phyloP scores from a whole-genome alignment of 2,113 vertebrate genomes.

The Urocolius indicus region DNA sequence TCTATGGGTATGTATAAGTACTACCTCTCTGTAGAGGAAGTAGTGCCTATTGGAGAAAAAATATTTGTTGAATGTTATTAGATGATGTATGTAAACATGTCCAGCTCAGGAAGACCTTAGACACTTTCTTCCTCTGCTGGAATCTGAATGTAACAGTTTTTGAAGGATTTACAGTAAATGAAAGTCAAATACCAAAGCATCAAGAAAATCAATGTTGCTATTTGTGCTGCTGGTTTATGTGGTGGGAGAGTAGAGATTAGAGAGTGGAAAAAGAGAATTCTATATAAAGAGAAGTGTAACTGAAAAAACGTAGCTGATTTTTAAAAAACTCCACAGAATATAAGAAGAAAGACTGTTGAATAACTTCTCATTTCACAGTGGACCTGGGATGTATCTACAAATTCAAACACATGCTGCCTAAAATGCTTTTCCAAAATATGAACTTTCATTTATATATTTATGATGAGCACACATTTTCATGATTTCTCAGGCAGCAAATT shows the following conservation, averaged over 20 bases:
- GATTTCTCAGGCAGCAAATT: slow-evolving; percentile 28
- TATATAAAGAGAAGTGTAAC: neutral
- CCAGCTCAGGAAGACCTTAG: neutral
- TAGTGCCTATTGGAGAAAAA: neutral
- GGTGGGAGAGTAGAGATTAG: neutral
- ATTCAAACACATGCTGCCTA: neutral
- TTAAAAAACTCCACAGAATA: neutral
- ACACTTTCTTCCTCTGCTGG: neutral
- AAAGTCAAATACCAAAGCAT: neutral
- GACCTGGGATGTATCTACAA: neutral
- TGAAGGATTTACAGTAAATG: neutral
- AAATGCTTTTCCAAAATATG: neutral
- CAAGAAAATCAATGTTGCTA: neutral
- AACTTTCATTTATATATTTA: neutral
- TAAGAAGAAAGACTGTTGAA: neutral
- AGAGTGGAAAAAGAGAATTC: neutral
- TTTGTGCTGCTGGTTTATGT: neutral
- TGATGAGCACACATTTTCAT: neutral
- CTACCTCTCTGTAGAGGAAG: neutral
- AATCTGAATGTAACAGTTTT: neutral
- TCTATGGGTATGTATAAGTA: neutral
- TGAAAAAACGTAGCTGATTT: neutral
- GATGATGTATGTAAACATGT: neutral
- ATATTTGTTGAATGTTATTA: neutral
- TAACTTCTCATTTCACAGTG: neutral